phyloP scores from a whole-genome alignment of 35 echinoderm and acorn worm species.

The Lytechinus variegatus region DNA sequence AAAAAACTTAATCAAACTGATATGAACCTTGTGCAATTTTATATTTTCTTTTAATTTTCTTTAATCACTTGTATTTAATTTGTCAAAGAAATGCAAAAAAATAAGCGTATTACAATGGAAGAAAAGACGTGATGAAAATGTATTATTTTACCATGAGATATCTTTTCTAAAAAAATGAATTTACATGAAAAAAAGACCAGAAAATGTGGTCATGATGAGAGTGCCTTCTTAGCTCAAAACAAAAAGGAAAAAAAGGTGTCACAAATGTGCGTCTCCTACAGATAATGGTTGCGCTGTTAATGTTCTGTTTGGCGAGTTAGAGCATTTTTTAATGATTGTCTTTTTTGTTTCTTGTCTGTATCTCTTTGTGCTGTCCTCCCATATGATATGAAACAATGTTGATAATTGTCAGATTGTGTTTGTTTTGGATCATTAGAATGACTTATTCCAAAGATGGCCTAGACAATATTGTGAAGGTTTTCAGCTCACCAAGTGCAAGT shows the following conservation, averaged over 20 bases:
- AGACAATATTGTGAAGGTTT: neutral
- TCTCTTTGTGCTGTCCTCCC: neutral
- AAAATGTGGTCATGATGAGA: neutral
- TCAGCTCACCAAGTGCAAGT: neutral
- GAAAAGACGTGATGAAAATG: neutral
- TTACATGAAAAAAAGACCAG: conserved; percentile 16
- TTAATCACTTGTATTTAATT: conserved; percentile 23
- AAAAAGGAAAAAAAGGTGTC: neutral
- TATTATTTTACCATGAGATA: conserved; percentile 42
- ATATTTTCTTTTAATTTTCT: conserved; percentile 39
- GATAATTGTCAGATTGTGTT: neutral
- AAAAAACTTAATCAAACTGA: neutral
- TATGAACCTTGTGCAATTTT: conserved; percentile 40
- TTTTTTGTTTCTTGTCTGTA: neutral
- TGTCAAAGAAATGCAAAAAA: neutral
- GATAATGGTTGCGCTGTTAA: neutral
- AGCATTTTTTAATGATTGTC: neutral
- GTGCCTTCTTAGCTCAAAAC: neutral
- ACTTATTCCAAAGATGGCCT: neutral
- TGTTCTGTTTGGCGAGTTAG: neutral
- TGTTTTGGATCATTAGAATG: neutral
- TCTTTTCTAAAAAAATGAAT: conserved; percentile 39
- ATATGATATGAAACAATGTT: neutral
- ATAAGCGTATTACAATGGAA: neutral
- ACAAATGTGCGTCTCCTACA: neutral